Evolutionary conservation across 2,888 invertebrate genomes (phyloP).

Genomic region (Hirtodrosophila trivittata): DNA sequence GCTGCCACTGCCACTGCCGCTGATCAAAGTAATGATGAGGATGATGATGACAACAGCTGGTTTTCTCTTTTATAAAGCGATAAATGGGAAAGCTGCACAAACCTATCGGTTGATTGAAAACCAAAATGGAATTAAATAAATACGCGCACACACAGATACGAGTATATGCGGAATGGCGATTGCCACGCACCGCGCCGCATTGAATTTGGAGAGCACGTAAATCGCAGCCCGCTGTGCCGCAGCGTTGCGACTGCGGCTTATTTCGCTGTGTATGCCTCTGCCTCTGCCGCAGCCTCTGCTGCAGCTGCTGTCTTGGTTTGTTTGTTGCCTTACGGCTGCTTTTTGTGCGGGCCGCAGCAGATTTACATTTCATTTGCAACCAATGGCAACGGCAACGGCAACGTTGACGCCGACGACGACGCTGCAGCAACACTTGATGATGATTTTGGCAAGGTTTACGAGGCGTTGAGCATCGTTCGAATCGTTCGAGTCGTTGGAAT

Average conservation of each 20-base stretch:
- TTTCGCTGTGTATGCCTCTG: constrained; percentile 4
- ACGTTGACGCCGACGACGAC: constrained; percentile 3
- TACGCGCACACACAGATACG: constrained; percentile 45
- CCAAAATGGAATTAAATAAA: constrained; percentile 77
- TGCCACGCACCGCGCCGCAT: constrained; percentile 67
- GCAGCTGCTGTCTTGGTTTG: constrained; percentile 17
- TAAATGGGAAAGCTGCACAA: constrained; percentile 58
- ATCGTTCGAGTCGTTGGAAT: constrained; percentile 24
- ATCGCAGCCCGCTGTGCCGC: constrained; percentile 30
- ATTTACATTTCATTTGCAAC: constrained; percentile 73
- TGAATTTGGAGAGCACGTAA: constrained; percentile 66
- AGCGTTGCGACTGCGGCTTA: constrained; percentile 26
- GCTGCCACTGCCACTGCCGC: too few relatives aligned
- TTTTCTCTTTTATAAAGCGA: constrained; percentile 53
- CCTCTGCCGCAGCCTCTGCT: background rate
- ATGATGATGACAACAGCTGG: constrained; percentile 46
- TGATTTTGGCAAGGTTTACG: constrained; percentile 72
- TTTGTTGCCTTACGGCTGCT: constrained; percentile 51
- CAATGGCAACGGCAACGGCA: constrained; percentile 4
- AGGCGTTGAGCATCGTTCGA: constrained; percentile 53
- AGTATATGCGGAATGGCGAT: constrained; percentile 46
- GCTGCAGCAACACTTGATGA: constrained; percentile 37
- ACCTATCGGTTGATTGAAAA: constrained; percentile 74
- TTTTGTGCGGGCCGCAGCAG: constrained; percentile 50
- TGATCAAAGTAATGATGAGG: constrained; percentile 9